Conservation (phyloP, 2,113 vertebrate species). For the Planiliza haematocheilus region DNA sequence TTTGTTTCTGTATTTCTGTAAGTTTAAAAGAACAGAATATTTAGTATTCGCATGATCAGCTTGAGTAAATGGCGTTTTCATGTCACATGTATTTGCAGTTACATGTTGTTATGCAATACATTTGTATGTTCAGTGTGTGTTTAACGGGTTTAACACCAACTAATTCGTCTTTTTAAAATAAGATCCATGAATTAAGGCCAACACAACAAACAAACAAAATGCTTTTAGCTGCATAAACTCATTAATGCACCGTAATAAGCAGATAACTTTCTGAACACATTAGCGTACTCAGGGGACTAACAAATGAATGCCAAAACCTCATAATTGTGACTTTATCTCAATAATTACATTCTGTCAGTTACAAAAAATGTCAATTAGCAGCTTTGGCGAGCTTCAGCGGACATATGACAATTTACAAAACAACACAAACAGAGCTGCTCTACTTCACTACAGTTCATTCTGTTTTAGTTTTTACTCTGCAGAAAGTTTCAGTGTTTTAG, state of each 20-base stretch:
- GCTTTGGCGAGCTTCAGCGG: background rate
- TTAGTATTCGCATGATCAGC: background rate
- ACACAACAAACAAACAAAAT: slow-evolving; percentile 12
- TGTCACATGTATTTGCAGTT: background rate
- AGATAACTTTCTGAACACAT: slow-evolving; percentile 27
- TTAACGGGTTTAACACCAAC: too few species aligned
- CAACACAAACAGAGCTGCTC: background rate
- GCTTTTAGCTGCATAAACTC: slow-evolving; percentile 7
- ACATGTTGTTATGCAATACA: background rate
- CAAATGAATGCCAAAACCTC: slow-evolving; percentile 17
- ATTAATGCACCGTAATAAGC: slow-evolving; percentile 26
- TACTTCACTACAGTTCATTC: too few species aligned
- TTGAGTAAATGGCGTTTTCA: background rate
- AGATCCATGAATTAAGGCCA: background rate
- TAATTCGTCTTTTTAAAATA: background rate
- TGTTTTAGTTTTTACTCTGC: too few species aligned
- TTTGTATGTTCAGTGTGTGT: background rate
- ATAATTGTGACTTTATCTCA: slow-evolving; percentile 1
- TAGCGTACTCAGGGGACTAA: slow-evolving; percentile 18
- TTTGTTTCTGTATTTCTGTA: background rate
- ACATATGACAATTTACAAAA: background rate
- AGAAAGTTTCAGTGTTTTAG: too few species aligned
- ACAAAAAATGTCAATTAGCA: slow-evolving; percentile 17
- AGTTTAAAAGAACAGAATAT: background rate
- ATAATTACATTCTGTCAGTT: slow-evolving; percentile 16